Percentiles rank a stretch among this genome's conserved stretches.
Conservation (phyloP, 1,140 invertebrate species). For the Apis cerana region DNA sequence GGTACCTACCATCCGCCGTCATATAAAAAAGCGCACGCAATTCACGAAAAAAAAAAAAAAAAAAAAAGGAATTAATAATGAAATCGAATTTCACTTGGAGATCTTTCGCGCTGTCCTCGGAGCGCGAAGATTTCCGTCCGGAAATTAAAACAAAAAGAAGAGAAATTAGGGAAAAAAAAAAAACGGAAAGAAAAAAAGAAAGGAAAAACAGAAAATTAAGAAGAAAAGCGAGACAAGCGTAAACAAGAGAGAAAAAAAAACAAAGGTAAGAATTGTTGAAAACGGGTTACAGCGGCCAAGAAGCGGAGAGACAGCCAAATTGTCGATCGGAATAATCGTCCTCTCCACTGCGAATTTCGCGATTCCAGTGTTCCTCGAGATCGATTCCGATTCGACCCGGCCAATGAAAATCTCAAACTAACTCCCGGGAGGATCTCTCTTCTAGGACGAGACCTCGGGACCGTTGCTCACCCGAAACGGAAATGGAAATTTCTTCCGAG, state of each 20-base stretch:
- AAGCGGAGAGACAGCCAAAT: neutral
- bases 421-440: neutral
- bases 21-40: constrained; percentile 45
- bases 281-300: neutral
- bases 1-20: constrained; percentile 68
- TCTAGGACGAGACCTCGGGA: neutral
- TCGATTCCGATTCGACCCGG: constrained; percentile 20
- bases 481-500: constrained; percentile 32
- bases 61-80: no score
- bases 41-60: constrained; percentile 23
- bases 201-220: constrained; percentile 6
- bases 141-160: constrained; percentile 23
- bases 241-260: constrained; percentile 31
- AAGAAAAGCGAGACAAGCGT: constrained; percentile 14
- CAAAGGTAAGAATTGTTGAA: constrained; percentile 8
- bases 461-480: neutral
- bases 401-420: neutral
- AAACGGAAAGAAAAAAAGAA: neutral
- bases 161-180: neutral
- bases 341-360: neutral
- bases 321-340: neutral
- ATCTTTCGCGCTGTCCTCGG: constrained; percentile 37
- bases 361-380: neutral
- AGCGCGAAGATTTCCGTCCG: constrained; percentile 40
- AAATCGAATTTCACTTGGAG: constrained; percentile 27